phyloP scores from a whole-genome alignment of 2,888 invertebrate species.

The Metopia argyrocephala region DNA sequence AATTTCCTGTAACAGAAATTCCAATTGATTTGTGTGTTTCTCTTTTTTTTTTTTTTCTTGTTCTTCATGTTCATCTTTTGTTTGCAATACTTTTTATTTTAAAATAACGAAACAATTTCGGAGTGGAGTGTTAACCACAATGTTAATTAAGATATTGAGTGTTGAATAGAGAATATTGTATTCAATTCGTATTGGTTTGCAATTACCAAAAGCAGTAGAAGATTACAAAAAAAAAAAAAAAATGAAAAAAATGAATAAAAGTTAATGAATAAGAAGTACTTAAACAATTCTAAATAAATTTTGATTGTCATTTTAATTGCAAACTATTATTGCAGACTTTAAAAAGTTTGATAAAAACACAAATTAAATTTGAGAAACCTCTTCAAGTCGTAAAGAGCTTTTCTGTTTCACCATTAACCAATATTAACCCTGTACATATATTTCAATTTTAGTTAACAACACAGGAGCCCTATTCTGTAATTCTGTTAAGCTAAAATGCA shows the following conservation, averaged over 20 bases:
- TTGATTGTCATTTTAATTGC: conserved; percentile 12
- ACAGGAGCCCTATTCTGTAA: no score
- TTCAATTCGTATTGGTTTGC: neutral
- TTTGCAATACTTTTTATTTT: neutral
- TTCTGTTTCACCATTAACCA: no score
- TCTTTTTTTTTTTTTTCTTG: neutral
- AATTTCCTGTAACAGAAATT: conserved; percentile 52
- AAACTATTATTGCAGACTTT: conserved; percentile 3
- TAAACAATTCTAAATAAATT: neutral
- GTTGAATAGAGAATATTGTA: neutral
- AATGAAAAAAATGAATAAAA: neutral
- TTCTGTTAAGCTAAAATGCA: no score
- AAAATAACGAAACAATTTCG: neutral
- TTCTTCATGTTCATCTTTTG: neutral
- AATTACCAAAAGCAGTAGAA: conserved; percentile 6
- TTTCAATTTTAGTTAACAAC: no score
- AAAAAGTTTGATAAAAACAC: no score
- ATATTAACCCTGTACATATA: no score
- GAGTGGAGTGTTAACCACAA: conserved; percentile 22
- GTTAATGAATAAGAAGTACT: neutral
- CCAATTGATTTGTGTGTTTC: conserved; percentile 1
- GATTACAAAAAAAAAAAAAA: neutral
- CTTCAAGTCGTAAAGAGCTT: no score
- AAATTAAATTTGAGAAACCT: no score
- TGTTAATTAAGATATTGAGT: conserved; percentile 44